Conservation (phyloP, 2,113 vertebrate species). For the Pterocles gutturalis region DNA sequence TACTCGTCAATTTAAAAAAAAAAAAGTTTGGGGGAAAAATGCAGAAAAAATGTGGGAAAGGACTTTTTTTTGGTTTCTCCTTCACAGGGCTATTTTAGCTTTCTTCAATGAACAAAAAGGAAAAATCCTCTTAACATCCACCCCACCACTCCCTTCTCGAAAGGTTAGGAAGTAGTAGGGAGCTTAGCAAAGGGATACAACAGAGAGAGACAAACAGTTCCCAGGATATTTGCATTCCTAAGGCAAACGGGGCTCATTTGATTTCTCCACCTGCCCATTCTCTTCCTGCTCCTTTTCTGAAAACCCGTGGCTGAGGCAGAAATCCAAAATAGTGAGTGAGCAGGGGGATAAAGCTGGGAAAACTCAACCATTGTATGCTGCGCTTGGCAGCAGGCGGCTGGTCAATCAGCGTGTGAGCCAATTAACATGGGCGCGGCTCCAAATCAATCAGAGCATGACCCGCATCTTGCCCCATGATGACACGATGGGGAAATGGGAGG, state of each 20-base stretch:
- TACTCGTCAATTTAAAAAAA: background rate
- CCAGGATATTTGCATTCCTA: background rate
- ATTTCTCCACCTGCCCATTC: background rate
- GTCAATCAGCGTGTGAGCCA: background rate
- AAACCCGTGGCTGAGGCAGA: background rate
- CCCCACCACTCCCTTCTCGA: too few species aligned
- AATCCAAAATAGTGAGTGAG: background rate
- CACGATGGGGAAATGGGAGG: background rate
- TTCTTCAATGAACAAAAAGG: background rate
- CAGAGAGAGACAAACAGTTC: background rate
- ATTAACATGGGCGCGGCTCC: background rate
- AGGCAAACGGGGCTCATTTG: background rate
- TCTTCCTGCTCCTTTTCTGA: background rate
- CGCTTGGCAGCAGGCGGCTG: background rate
- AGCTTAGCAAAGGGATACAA: background rate
- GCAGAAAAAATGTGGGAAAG: background rate
- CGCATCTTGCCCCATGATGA: background rate
- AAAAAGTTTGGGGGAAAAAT: rapidly evolving
- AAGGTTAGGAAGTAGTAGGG: background rate
- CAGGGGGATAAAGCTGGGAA: background rate
- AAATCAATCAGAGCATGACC: background rate
- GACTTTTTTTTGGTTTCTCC: background rate
- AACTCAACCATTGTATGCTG: background rate
- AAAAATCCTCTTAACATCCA: background rate
- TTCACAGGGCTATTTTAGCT: background rate